These are phyloP conservation scores for Dasysyrphus tricinctus DNA, from an alignment of 2,888 invertebrate species.

Conservation along the genomic window DNA sequence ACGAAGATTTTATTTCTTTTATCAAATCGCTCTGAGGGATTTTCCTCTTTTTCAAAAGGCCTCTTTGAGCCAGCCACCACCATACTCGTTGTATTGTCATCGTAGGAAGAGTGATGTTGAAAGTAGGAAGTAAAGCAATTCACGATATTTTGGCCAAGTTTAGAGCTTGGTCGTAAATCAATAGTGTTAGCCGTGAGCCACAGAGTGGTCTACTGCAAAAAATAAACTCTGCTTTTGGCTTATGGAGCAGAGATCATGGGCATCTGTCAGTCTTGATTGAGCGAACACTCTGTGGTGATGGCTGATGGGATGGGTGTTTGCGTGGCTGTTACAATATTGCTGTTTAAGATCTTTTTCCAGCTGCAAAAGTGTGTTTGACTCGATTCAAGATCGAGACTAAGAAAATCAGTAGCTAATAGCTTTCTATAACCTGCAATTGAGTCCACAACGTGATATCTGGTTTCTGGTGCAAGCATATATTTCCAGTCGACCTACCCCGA, in stretches of 20 bases:
- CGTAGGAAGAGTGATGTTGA: slow-evolving; percentile 52
- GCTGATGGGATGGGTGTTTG: slow-evolving; percentile 48
- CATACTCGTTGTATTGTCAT: slow-evolving; percentile 61
- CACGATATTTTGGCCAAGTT: slow-evolving; percentile 65
- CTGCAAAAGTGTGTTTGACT: slow-evolving; percentile 58
- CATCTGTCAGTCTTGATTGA: slow-evolving; percentile 70
- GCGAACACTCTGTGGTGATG: slow-evolving; percentile 56
- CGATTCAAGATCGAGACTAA: slow-evolving; percentile 62
- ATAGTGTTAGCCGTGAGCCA: slow-evolving; percentile 62
- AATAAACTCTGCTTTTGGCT: slow-evolving; percentile 49
- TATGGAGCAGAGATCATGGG: slow-evolving; percentile 50
- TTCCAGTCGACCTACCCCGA: slow-evolving; percentile 68
- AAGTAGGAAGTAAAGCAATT: slow-evolving; percentile 62
- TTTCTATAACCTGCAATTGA: slow-evolving; percentile 70
- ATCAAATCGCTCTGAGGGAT: slow-evolving; percentile 48
- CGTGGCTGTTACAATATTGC: slow-evolving; percentile 36
- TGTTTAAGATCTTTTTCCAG: slow-evolving; percentile 38
- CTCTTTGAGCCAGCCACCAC: slow-evolving; percentile 25
- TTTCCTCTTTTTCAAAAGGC: slow-evolving; percentile 16
- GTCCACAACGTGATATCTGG: slow-evolving; percentile 63
- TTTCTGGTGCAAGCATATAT: slow-evolving; percentile 49
- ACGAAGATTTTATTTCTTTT: slow-evolving; percentile 37
- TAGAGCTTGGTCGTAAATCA: slow-evolving; percentile 68
- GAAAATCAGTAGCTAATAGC: slow-evolving; percentile 72
- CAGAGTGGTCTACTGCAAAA: slow-evolving; percentile 45